Percentiles rank a stretch among this genome's conserved stretches.
These are phyloP conservation scores for Irena cyanogastra DNA, from an alignment of 2,113 vertebrate species.

Conservation along the genomic window DNA sequence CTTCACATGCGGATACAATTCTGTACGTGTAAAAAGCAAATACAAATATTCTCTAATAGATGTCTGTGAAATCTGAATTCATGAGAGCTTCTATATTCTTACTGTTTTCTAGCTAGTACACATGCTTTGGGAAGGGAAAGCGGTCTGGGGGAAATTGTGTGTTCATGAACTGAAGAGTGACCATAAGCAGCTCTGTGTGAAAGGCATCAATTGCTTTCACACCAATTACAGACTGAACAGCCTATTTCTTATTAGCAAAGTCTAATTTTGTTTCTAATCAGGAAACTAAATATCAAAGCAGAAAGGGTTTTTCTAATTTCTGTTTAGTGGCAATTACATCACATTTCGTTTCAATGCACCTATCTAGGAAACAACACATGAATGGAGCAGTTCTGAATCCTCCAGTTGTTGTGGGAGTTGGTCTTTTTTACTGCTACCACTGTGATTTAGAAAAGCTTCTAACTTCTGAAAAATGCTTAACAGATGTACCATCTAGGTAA, in stretches of 20 bases:
- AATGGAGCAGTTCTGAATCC: not conserved
- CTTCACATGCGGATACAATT: not conserved
- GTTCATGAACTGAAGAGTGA: not conserved
- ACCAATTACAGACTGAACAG: constrained; percentile 1
- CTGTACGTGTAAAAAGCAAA: not conserved
- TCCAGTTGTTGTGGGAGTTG: not conserved
- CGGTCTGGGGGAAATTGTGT: not conserved
- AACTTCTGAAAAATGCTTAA: not conserved
- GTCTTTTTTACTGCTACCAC: not conserved
- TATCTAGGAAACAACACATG: not conserved
- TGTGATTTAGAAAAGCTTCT: not conserved
- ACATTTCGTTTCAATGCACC: not conserved
- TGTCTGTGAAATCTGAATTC: fast-evolving
- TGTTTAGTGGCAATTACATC: not conserved
- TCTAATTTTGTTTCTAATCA: constrained; percentile 10
- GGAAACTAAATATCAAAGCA: not conserved
- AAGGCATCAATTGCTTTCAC: constrained; percentile 11
- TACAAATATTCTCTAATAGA: not conserved
- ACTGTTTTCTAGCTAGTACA: not conserved
- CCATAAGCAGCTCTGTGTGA: not conserved
- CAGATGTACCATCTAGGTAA: not conserved
- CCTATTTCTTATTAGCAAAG: constrained; percentile 5
- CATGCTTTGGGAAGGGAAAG: not conserved
- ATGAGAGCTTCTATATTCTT: not conserved
- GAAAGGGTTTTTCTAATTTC: not conserved